Evolutionary conservation across 2,797 vertebrate species (phyloP), one percentile per base, ranked within the genome.

Genomic region (Enteromius mattozi): DNA sequence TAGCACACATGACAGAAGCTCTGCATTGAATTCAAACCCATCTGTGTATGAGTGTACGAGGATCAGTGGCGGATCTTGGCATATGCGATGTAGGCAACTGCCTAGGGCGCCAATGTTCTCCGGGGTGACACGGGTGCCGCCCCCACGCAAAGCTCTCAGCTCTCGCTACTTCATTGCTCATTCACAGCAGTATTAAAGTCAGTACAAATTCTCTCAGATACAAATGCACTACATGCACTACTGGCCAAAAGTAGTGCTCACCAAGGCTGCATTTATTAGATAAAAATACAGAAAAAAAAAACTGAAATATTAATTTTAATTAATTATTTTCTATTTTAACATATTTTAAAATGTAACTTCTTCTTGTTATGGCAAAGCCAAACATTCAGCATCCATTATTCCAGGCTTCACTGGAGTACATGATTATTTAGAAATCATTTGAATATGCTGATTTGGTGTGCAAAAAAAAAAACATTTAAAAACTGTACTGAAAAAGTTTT

Each of bases 21-120:
- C 35, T 59, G 14, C 49, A 69, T 33, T 68, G 17, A 59, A 78
- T 78, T 66, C 24, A 70, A 59, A 47, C 40, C 37, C 66, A 61
- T 70, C 63, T 6, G 17, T 24, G 14, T 45, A 78, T 70, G 75
- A 84, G 82, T 61, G 40, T 59, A 7, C 40, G 35, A 78, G 49
- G 65, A 84, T 78, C 75, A 70, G 75, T 45, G 75, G 19, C 8
- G 21, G 37, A 84, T 84, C 49, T 75, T 84, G 82, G 82, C 82
- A 78, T 42, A 45, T 27, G 21, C 14, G 8, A 78, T 21, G 24
- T 13, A 78, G 82, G 63, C 63, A 77, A 78, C 6, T 21, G 75
- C 82, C 37, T 35, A 24, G 27, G 65, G 75, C 49, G 12, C 10
- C 63, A 78, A 24, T 54, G 24, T 78, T 84, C 65, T 84, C 74